Evolutionary conservation across 2,888 invertebrate species (phyloP), one percentile per base, ranked within the genome.

Genomic region (Drosophila mimetica): DNA sequence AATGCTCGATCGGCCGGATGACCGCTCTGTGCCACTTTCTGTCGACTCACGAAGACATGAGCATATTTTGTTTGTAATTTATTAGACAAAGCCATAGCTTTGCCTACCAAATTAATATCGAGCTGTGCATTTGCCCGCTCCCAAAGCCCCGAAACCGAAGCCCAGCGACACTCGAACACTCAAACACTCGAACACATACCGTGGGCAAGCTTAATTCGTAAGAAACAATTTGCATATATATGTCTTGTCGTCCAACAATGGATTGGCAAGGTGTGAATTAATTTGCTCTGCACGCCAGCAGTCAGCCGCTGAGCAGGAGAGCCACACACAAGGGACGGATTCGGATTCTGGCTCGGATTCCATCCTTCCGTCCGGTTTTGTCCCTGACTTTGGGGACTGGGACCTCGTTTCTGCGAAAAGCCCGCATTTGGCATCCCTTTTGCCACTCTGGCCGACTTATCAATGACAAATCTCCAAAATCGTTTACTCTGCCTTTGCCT

Each of bases 251-350:
- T 76, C 74, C 75, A 77, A 86, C 85, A 86, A 86, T 86, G 82
- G 85, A 77, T 85, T 84, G 81, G 84, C 79, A 89, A 90, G 90
- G 90, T 90, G 90, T 89, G 90, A 90, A 90, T 89, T 89, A 90
- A 90, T 90, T 90, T 90, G 90, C 90, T 90, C 74, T 76, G 82
- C 82, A 75, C 75, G 73, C 84, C 86, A 73, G 72, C 75, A 79
- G 75, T 83, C 84, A 81, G 74, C 72, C 73, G 75, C 71, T 79
- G 76, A 76, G 79, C 57, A 67, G 69, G 58, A 73, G 72, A 86
- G 69, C 85, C 85, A 86, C 82, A 86, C 86, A 81, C 79, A 78
- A 57, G 53, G 53, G 53, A 53, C 53, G 14, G 42, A 53, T 46
- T 46, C 60, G n/a, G n/a, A n/a, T n/a, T n/a, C n/a, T n/a, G n/a